Percentiles rank a stretch among this genome's conserved stretches.
These are phyloP conservation scores for Cerastis leucographa DNA, from an alignment of 2,888 invertebrate species.

Conservation along the genomic window DNA sequence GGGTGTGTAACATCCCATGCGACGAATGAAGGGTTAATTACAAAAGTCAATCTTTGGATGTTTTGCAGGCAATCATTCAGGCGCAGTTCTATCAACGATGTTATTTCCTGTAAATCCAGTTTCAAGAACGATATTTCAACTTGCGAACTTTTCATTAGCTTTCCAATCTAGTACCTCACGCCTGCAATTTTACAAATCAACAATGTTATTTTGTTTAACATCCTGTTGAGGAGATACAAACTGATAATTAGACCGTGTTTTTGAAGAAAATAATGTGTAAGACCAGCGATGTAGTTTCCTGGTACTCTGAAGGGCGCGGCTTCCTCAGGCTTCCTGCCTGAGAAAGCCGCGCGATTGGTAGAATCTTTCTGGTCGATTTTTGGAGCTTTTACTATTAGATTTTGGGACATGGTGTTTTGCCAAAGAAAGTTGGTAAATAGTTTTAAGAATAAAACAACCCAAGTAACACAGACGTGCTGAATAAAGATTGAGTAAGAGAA, in stretches of 20 bases:
- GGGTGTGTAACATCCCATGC: too few relatives aligned
- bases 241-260: not conserved
- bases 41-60: conserved; percentile 11
- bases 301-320: not conserved
- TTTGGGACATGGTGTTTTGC: not conserved
- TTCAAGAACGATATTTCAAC: not conserved
- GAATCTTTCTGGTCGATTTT: not conserved
- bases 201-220: not conserved
- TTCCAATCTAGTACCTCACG: not conserved
- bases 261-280: not conserved
- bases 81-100: not conserved
- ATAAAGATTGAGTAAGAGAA: too few relatives aligned
- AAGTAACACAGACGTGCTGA: too few relatives aligned
- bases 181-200: conserved; percentile 13
- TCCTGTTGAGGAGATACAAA: not conserved
- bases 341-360: not conserved
- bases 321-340: too few relatives aligned
- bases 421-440: not conserved
- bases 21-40: not conserved
- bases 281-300: not conserved
- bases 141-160: not conserved
- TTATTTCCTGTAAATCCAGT: conserved; percentile 4
- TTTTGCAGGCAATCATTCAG: not conserved
- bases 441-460: too few relatives aligned
- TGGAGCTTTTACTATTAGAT: too few relatives aligned